A percentile compares a stretch with the other conserved stretches of the same genome.
These are phyloP conservation scores for Merodon equestris DNA, from an alignment of 2,888 invertebrate genomes.

Conservation along the genomic window DNA sequence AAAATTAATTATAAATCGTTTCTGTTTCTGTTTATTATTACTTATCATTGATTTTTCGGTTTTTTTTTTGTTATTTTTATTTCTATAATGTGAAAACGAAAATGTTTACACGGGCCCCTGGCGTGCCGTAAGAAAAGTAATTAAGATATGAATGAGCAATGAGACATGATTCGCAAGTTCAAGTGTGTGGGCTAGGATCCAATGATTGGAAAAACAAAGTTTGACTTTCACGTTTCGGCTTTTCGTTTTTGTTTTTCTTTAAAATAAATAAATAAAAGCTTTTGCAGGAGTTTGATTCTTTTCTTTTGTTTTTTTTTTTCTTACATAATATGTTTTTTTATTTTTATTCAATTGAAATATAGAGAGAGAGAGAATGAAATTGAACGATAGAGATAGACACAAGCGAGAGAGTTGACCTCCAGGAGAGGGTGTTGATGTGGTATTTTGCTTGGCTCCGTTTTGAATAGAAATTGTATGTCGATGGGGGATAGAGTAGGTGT, in stretches of 20 bases:
- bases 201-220: conserved; percentile 23
- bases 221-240: conserved; percentile 14
- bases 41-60: too few species aligned
- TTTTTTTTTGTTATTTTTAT: too few species aligned
- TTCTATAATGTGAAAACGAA: conserved; percentile 21
- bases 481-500: too few species aligned
- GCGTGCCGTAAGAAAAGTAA: conserved; percentile 6
- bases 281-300: conserved; percentile 50
- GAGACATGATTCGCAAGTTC: conserved; percentile 34
- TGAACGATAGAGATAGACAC: conserved; percentile 51
- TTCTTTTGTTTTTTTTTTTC: conserved; percentile 32
- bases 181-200: conserved; percentile 8
- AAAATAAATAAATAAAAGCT: conserved; percentile 66
- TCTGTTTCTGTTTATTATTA: conserved; percentile 15
- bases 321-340: conserved; percentile 3
- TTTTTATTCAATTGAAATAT: conserved; percentile 44
- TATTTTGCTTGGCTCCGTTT: not conserved
- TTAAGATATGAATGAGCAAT: conserved; percentile 52
- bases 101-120: conserved; percentile 45
- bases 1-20: conserved; percentile 34
- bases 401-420: conserved; percentile 30
- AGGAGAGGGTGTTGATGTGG: conserved; percentile 39
- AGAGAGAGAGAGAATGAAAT: conserved; percentile 58
- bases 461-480: too few species aligned
- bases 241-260: conserved; percentile 26